Conservation (phyloP, 2,888 invertebrate genomes). For the Sesamia inferens region DNA sequence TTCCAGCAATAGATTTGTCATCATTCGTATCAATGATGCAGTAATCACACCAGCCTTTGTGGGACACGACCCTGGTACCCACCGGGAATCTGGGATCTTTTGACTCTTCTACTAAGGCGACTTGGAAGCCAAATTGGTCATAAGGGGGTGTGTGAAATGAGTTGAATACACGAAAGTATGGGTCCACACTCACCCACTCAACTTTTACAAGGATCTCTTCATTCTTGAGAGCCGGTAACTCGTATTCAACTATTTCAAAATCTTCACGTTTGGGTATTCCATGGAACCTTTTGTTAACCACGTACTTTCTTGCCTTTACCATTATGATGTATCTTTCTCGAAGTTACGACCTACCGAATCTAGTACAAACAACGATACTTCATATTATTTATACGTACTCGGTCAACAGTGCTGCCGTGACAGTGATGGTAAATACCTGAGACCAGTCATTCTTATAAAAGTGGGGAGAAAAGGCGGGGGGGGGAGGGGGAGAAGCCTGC, state of each 20-base stretch:
- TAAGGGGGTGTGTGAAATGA: background rate
- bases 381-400: constrained; percentile 12
- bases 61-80: constrained; percentile 90
- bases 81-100: constrained; percentile 90
- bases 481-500: too few relatives aligned
- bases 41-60: constrained; percentile 74
- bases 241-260: background rate
- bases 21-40: background rate
- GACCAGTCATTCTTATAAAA: too few relatives aligned
- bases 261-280: background rate
- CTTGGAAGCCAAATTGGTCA: background rate
- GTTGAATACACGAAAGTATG: background rate
- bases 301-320: background rate
- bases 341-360: background rate
- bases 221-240: constrained; percentile 72
- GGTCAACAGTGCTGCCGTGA: constrained; percentile 19
- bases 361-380: background rate
- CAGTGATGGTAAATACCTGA: too few relatives aligned
- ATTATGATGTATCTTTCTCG: background rate
- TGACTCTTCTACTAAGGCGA: constrained; percentile 83
- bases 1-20: background rate
- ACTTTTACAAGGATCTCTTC: constrained; percentile 76
- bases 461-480: too few relatives aligned
- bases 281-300: background rate
- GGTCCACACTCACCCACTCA: constrained; percentile 67